These are phyloP conservation scores for Hymenopus coronatus DNA, from an alignment of 2,888 invertebrate genomes.

Conservation along the genomic window DNA sequence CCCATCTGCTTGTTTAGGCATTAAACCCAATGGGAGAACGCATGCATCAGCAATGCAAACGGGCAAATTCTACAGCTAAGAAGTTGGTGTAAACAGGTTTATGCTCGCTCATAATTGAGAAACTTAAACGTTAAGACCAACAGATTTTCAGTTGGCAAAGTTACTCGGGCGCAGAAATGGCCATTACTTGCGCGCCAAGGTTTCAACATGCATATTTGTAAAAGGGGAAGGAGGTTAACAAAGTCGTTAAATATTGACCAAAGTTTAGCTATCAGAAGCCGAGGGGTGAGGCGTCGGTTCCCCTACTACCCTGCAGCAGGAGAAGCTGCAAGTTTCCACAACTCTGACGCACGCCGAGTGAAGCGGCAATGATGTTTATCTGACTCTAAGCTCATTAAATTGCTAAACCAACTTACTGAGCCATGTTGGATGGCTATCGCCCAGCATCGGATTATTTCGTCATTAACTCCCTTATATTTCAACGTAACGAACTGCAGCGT, in stretches of 20 bases:
- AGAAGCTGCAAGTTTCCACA: slow-evolving; percentile 13
- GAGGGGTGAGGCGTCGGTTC: neutral
- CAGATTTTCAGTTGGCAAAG: neutral
- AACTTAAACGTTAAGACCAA: neutral
- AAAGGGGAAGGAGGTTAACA: neutral
- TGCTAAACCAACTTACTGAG: slow-evolving; percentile 9
- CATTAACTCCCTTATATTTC: slow-evolving; percentile 3
- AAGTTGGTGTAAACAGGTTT: neutral
- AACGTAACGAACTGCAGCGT: neutral
- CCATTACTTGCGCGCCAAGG: neutral
- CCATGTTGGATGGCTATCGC: slow-evolving; percentile 6
- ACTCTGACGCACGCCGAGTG: slow-evolving; percentile 4
- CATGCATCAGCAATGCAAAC: too few species aligned
- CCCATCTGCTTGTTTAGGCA: too few species aligned
- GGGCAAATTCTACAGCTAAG: neutral
- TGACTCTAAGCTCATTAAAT: slow-evolving; percentile 18
- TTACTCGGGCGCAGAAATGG: neutral
- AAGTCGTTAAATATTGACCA: slow-evolving; percentile 17
- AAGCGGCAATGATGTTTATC: slow-evolving; percentile 17
- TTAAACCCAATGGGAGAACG: too few species aligned
- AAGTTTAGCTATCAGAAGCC: slow-evolving; percentile 2
- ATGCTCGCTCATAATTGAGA: neutral
- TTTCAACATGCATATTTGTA: neutral
- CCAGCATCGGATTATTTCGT: neutral
- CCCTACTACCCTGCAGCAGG: neutral